Evolutionary conservation across 2,888 invertebrate genomes (phyloP), one percentile per base, ranked within the genome.

Genomic region (Laspeyria flexula): DNA sequence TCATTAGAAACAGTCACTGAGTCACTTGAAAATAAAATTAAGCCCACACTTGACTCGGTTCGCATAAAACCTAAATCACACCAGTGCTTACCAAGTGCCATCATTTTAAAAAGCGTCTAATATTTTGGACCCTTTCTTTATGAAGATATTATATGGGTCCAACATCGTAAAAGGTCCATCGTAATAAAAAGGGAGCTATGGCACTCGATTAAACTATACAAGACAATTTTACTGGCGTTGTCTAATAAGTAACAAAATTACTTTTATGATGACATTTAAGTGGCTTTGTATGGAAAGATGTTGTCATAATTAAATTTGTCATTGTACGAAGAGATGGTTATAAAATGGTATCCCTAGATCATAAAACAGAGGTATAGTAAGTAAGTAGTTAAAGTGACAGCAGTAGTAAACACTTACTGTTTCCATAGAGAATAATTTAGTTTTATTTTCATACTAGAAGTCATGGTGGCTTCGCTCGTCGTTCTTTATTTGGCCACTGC

Each of bases 71-170:
- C 10, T n/a, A 10, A 27, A 43, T 35, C 11, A 9, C 6, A 11
- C 9, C 10, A 27, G 27, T 16, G 5, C 12, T 7, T 3, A 13
- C 13, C 13, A 34, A 27, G 18, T 18, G 27, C 27, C 27, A 43
- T 43, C 34, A 18, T 5, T 38, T 44, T 31, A 38, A 33, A 45
- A 34, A 29, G 27, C 27, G 23, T 45, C 37, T 46, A 30, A 55
- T 45, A 61, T 44, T 37, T 46, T 13, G 29, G 41, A 33, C 27
- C 30, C 21, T 52, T 41, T 37, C 50, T 55, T 63, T 70, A 66
- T 66, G 47, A 70, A 57, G 63, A 50, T 60, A 70, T 70, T 66
- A 70, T 50, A 60, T 53, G 55, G 60, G 60, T 57, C 45, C 39
- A 30, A n/a, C 46, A 37, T 51, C 60, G 46, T 66, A 60, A 69